Evolutionary conservation across 1,140 invertebrate genomes (phyloP), one percentile per base, ranked within the genome.

Genomic region (Megathymus violae): DNA sequence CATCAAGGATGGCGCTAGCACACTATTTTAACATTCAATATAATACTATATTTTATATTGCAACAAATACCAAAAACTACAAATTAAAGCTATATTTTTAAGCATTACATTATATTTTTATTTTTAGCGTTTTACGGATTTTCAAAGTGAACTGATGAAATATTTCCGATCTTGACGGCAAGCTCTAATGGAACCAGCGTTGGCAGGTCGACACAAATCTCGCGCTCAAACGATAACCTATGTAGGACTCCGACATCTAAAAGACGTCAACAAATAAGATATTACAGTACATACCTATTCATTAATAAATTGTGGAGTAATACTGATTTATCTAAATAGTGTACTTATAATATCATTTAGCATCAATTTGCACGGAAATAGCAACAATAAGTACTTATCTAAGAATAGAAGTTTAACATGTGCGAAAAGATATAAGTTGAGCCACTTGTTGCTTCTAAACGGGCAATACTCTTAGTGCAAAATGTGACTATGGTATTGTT

Each of bases 221-320:
- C 63, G 67, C 54, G 66, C 62, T 46, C 51, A 36, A 10, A 40
- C 47, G 70, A 72, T 72, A 72, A 72, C 70, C 67, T 73, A 66
- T 47, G 67, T 58, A 38, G 48, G 60, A 66, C 67, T 40, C 11
- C n/a, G n/a, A 52, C 14, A 19, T 46, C 41, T 15, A 59, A 66
- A 52, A 61, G 62, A 71, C 70, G 67, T 69, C 70, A 72, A 62
- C 52, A 58, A 38, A 41, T 44, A 58, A n/a, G n/a, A n/a, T n/a
- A n/a, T n/a, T 44, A 15, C 52, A 44, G 43, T 46, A 31, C 40
- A 7, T 34, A 46, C 54, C 44, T 22, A 41, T 58, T 58, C 54
- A 46, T 51, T 51, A 31, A 58, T 58, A 58, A 58, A 58, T 58
- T 58, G 27, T 7, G 4, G 9, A 31, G 27, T 22, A 56, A 22